Evolutionary conservation across 2,888 invertebrate genomes (phyloP).

Genomic region (Acrobeloides nanus): DNA sequence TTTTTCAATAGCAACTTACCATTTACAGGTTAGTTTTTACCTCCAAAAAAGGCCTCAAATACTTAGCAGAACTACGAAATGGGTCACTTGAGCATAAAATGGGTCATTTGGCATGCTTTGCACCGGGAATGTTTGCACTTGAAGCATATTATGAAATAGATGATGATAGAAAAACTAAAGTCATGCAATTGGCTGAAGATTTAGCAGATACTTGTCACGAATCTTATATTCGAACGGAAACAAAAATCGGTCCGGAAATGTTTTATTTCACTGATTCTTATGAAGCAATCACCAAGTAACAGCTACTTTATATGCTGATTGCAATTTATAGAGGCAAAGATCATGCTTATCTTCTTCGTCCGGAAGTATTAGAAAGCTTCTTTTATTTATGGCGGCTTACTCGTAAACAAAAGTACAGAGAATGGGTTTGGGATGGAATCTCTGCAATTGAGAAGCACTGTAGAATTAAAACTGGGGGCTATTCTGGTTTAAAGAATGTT

Average conservation of each 20-base stretch:
- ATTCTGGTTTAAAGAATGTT: slow-evolving; percentile 86
- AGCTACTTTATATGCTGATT: no score
- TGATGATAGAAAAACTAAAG: slow-evolving; percentile 66
- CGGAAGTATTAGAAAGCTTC: slow-evolving; percentile 91
- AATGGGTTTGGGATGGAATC: slow-evolving; percentile 96
- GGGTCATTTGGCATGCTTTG: slow-evolving; percentile 90
- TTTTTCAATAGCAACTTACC: slow-evolving; percentile 55
- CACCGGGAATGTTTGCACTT: slow-evolving; percentile 86
- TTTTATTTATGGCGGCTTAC: slow-evolving; percentile 94
- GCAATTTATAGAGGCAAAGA: slow-evolving; percentile 62
- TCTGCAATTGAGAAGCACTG: slow-evolving; percentile 80
- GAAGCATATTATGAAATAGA: slow-evolving; percentile 66
- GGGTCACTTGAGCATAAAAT: slow-evolving; percentile 80
- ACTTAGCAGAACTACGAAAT: slow-evolving; percentile 82
- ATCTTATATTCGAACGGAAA: slow-evolving; percentile 76
- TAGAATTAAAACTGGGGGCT: slow-evolving; percentile 76
- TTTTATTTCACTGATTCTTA: slow-evolving; percentile 77
- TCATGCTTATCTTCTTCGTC: slow-evolving; percentile 87
- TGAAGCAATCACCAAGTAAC: no score
- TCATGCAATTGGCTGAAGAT: slow-evolving; percentile 80
- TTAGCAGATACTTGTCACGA: slow-evolving; percentile 93
- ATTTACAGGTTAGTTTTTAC: slow-evolving; percentile 56
- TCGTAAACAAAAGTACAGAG: slow-evolving; percentile 77
- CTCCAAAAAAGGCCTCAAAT: slow-evolving; percentile 69
- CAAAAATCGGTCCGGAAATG: slow-evolving; percentile 86